Percentiles rank a stretch among this genome's conserved stretches.
Evolutionary conservation across 2,888 invertebrate genomes (phyloP).

Genomic region (Idaea straminata): DNA sequence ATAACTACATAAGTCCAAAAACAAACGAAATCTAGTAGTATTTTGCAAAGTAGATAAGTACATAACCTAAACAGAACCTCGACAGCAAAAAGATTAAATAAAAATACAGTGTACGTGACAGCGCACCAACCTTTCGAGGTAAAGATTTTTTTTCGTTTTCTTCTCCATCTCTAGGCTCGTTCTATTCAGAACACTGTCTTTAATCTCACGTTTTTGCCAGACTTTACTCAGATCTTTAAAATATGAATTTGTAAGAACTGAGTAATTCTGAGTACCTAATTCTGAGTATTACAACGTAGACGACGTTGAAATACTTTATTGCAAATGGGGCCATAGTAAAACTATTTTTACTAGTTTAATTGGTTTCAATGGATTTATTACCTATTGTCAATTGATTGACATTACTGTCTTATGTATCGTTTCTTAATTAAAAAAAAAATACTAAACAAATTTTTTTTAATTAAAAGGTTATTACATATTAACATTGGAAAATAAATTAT

Average conservation of each 20-base stretch:
- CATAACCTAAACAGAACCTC: slow-evolving; percentile 42
- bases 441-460: too few relatives aligned
- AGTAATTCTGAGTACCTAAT: too few relatives aligned
- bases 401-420: too few relatives aligned
- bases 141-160: slow-evolving; percentile 69
- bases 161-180: slow-evolving; percentile 58
- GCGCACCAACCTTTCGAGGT: slow-evolving; percentile 65
- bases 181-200: slow-evolving; percentile 71
- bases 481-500: too few relatives aligned
- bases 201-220: slow-evolving; percentile 67
- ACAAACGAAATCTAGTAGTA: slow-evolving; percentile 22
- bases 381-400: too few relatives aligned
- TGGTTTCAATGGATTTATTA: too few relatives aligned
- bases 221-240: slow-evolving; percentile 43
- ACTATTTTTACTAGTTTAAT: too few relatives aligned
- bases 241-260: not conserved
- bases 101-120: slow-evolving; percentile 74
- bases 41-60: slow-evolving; percentile 37
- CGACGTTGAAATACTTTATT: too few relatives aligned
- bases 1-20: not conserved
- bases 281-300: too few relatives aligned
- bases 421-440: too few relatives aligned
- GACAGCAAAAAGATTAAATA: slow-evolving; percentile 70
- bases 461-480: too few relatives aligned
- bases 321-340: too few relatives aligned